Conservation (phyloP, 2,888 invertebrate genomes). For the Aporophyla lueneburgensis region DNA sequence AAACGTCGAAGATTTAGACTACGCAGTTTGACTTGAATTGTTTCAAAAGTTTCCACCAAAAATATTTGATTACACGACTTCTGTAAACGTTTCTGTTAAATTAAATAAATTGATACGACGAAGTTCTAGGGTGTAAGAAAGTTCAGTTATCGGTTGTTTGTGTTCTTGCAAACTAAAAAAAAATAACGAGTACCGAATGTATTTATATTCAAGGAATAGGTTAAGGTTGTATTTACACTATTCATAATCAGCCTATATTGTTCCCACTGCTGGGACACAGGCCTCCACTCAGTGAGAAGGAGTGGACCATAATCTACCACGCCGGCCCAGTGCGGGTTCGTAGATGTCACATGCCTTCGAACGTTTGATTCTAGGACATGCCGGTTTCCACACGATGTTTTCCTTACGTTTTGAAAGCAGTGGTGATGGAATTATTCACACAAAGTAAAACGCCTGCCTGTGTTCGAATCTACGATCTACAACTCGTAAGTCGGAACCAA, state of each 20-base stretch:
- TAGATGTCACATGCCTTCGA: no score
- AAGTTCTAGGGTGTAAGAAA: slow-evolving; percentile 9
- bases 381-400: no score
- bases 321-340: no score
- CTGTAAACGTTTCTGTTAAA: slow-evolving; percentile 39
- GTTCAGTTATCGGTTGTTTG: slow-evolving; percentile 4
- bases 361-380: no score
- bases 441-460: no score
- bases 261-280: no score
- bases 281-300: no score
- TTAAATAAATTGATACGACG: slow-evolving; percentile 45
- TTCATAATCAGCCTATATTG: background rate
- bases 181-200: background rate
- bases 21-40: slow-evolving; percentile 55
- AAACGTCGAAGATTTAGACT: slow-evolving; percentile 60
- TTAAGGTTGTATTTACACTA: background rate
- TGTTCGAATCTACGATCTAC: no score
- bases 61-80: slow-evolving; percentile 62
- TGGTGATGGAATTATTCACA: no score
- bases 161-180: background rate
- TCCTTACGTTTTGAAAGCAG: no score
- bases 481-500: no score
- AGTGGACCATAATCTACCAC: no score
- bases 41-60: slow-evolving; percentile 58
- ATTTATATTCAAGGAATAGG: background rate